phyloP scores from a whole-genome alignment of 2,797 vertebrate genomes.

The Huso huso region DNA sequence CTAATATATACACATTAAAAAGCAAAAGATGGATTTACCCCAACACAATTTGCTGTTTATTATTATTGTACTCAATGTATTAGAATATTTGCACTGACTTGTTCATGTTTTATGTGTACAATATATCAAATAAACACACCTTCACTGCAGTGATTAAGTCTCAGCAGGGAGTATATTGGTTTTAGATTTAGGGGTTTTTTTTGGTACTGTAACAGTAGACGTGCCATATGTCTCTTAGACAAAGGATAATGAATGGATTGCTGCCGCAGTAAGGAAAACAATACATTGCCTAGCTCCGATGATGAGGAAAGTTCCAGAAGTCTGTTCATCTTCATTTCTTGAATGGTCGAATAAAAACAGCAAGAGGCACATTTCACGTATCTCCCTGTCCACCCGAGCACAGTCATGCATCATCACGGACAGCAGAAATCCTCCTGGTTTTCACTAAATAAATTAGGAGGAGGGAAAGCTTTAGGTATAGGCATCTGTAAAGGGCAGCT shows the following conservation, averaged over 20 bases:
- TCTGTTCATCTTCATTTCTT: conserved; percentile 59
- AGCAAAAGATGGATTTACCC: conserved; percentile 20
- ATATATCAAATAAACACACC: too few species aligned
- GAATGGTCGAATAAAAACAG: conserved; percentile 42
- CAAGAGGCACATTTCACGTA: conserved; percentile 41
- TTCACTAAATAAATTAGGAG: conserved; percentile 24
- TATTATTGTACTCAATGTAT: conserved; percentile 11
- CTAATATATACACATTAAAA: conserved; percentile 1
- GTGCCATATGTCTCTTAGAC: too few species aligned
- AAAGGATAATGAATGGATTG: too few species aligned
- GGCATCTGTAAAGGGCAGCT: background rate
- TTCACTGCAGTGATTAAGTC: too few species aligned
- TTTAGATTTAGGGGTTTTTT: background rate
- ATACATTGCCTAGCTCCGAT: too few species aligned
- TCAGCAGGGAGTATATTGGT: too few species aligned
- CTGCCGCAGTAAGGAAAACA: too few species aligned
- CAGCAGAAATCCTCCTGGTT: conserved; percentile 46
- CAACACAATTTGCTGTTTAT: conserved; percentile 18
- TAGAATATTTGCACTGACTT: conserved; percentile 13
- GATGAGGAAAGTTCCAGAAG: conserved; percentile 4
- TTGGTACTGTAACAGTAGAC: conserved; percentile 3
- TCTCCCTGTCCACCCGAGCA: conserved; percentile 54
- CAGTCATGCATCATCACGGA: conserved; percentile 54
- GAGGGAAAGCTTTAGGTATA: background rate
- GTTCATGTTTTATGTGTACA: conserved; percentile 5